A percentile compares a stretch with the other conserved stretches of the same genome.
These are phyloP conservation scores for Diadophis punctatus DNA, from an alignment of 2,113 vertebrate species.

Conservation along the genomic window DNA sequence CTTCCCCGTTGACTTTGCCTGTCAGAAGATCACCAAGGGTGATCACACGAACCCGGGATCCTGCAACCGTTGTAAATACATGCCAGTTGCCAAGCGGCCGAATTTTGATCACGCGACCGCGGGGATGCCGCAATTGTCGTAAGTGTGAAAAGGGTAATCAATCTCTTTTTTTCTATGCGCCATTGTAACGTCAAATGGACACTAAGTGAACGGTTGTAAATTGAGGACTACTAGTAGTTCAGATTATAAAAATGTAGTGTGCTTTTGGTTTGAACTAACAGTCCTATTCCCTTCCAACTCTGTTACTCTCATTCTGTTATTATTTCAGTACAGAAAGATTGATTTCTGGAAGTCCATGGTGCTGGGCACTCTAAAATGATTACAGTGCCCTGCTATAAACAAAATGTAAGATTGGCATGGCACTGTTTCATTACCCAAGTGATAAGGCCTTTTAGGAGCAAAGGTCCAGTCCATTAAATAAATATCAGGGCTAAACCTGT, in stretches of 20 bases:
- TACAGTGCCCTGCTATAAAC: constrained; percentile 34
- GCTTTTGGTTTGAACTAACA: background rate
- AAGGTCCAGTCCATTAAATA: constrained; percentile 46
- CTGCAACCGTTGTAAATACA: no score
- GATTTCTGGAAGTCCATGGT: background rate
- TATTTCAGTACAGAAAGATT: constrained; percentile 1
- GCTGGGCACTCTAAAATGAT: background rate
- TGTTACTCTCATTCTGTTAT: background rate
- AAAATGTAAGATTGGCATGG: constrained; percentile 7
- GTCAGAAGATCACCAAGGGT: no score
- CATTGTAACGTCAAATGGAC: no score
- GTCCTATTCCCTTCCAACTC: background rate
- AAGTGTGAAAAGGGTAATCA: no score
- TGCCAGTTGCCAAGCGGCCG: no score
- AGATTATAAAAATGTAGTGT: background rate
- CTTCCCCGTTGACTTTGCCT: no score
- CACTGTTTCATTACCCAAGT: constrained; percentile 15
- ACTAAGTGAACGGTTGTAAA: no score
- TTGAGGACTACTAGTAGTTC: background rate
- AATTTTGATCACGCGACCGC: no score
- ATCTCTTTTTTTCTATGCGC: no score
- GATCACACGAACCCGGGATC: no score
- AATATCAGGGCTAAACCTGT: constrained; percentile 42
- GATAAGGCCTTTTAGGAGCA: constrained; percentile 36
- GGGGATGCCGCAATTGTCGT: no score